Conservation (phyloP, 2,797 vertebrate genomes). For the Cheirogaleus major region DNA sequence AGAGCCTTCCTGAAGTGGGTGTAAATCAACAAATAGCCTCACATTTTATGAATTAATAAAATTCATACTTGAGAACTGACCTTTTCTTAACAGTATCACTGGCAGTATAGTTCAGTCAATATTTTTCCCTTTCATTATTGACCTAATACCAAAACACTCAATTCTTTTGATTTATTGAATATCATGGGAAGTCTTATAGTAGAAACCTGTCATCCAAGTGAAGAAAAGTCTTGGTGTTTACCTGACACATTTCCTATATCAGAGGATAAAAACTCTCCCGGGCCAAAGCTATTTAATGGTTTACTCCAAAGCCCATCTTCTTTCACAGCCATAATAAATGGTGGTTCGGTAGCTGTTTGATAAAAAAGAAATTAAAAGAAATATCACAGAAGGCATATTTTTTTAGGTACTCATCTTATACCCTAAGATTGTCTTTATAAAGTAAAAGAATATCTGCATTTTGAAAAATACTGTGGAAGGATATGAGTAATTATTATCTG, state of each 20-base stretch:
- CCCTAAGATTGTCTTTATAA: neutral
- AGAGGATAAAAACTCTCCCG: constrained; percentile 79
- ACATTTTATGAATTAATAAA: constrained; percentile 18
- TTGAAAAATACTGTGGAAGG: neutral
- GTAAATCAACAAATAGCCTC: neutral
- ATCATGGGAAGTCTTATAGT: neutral
- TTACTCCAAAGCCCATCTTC: constrained; percentile 86
- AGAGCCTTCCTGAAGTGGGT: neutral
- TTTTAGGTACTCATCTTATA: neutral
- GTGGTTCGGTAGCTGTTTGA: constrained; percentile 81
- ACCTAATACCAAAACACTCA: neutral
- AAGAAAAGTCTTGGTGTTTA: constrained; percentile 67
- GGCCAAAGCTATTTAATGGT: constrained; percentile 81
- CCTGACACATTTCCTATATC: constrained; percentile 83
- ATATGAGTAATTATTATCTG: neutral
- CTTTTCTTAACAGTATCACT: neutral
- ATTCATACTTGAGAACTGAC: neutral
- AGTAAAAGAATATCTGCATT: neutral
- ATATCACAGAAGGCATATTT: neutral
- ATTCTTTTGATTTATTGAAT: neutral
- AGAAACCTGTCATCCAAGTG: neutral
- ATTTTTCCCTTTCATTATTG: neutral
- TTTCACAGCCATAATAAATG: constrained; percentile 83
- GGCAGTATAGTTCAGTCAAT: neutral
- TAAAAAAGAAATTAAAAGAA: neutral